Evolutionary conservation across 2,113 vertebrate species (phyloP), one percentile per base, ranked within the genome.

Genomic region (Gnathonemus echidnorhynchus): DNA sequence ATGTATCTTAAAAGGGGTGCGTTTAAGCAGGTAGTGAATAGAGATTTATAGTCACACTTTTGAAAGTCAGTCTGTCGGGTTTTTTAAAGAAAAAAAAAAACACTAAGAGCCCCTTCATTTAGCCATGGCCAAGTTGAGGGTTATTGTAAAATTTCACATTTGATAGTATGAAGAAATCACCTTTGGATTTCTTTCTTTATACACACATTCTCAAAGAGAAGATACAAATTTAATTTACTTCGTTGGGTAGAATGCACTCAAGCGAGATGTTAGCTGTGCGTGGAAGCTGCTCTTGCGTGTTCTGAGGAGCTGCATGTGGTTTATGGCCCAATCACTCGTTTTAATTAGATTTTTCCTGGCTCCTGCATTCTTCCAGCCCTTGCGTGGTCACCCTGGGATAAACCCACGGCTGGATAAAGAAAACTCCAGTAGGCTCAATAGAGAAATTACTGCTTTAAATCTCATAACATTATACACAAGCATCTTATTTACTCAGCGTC

Each of bases 301-400:
- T 24, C 19, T 62, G 53, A 66, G 17, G 24, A 46, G 6, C 56
- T 62, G 56, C 49, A 35, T 58, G 31, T 35, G 39, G 39, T 62
- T 66, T n/a, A 88, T 88, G 56, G 39, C 35, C 39, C 56, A 88
- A 88, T 58, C 62, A n/a, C 35, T 70, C 1, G 66, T 45, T 35
- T 50, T 83, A 89, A 53, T 74, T 77, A 42, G 39, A 87, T 87
- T 87, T 49, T 52, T 87, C 13, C 85, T 50, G 27, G 70, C 66
- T 45, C n/a, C 86, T 87, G 13, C 13, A 49, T 49, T 42, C 24
- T 27, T 50, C 48, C 27, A 17, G 4, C n/a, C 31, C 27, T 19
- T 80, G 17, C 31, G 1, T 52, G 74, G 45, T 74, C 70, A 52
- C 13, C 88, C 46, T 42, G 17, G n/a, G 35, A 53, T 50, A 27